Evolutionary conservation across 35 echinoderm and acorn worm genomes (phyloP).

Genomic region (Holothuria glaberrima): DNA sequence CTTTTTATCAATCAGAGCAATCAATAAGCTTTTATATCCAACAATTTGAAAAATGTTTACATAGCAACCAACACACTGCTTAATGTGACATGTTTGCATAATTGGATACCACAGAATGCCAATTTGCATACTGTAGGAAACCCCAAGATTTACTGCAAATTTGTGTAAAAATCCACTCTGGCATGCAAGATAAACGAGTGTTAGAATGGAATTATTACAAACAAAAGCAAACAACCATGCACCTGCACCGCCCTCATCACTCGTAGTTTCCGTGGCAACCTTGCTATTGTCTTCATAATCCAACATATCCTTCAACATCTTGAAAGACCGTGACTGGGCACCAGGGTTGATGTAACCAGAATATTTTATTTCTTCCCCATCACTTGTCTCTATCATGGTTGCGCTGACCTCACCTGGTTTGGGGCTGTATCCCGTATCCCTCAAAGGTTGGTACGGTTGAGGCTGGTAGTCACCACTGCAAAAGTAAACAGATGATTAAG

Average conservation of each 20-base stretch:
- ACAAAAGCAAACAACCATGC: constrained; percentile 60
- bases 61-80: no score
- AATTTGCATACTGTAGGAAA: no score
- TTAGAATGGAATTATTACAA: constrained; percentile 42
- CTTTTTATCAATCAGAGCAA: no score
- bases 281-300: constrained; percentile 23
- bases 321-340: constrained; percentile 91
- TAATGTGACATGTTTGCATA: no score
- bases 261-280: constrained; percentile 39
- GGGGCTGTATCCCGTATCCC: constrained; percentile 38
- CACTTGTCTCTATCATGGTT: constrained; percentile 45
- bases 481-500: neutral
- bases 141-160: no score
- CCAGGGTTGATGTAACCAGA: constrained; percentile 64
- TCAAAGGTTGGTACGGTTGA: constrained; percentile 44
- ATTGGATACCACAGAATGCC: no score
- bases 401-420: constrained; percentile 53
- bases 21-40: no score
- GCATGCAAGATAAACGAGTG: neutral
- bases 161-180: no score
- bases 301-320: constrained; percentile 81
- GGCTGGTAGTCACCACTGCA: constrained; percentile 5
- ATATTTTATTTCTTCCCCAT: constrained; percentile 43
- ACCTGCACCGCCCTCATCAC: constrained; percentile 55
- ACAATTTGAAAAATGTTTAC: no score